Base-by-base conservation (phyloP, 2,113 vertebrate genomes). In the Eira barbara region DNA sequence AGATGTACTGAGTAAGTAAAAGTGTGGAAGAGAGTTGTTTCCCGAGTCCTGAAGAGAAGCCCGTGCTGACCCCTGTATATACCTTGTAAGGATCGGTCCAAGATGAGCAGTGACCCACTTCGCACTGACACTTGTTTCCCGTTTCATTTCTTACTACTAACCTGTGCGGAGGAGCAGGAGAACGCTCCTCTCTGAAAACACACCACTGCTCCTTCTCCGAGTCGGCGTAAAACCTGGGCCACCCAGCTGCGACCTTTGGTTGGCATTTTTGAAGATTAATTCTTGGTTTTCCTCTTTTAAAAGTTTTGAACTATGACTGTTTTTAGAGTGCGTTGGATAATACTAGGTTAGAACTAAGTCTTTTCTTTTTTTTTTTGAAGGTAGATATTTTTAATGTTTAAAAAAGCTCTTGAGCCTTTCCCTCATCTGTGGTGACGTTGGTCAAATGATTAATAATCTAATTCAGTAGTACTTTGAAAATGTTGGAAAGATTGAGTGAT, bases 111-210 rank as follows among this genome's bases (percentile, higher is more conserved):
- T 49, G 36, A 21, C 10, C 29, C 18, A 0, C 39, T 0, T 0
- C 0, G 2, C 23, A 0, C 10, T 0, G 25, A 11, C 13, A 23
- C 13, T 3, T 1, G 0, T 20, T 39, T 12, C 20, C 5, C 6
- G 0, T 8, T 3, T 29, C 2, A 0, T 25, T 25, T 42, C 89
- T 57, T 7, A 14, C 45, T 63, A 42, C 47, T 47, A 36, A 14
- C 57, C 36, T 4, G 11, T 7, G 31, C 63, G 71, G 27, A 2
- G 34, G 12, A 59, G 36, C 47, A 8, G 34, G n/a, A 1, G 11
- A 23, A 20, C 13, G 3, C n/a, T 6, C 3, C 17, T 67, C 36
- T 89, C 89, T 23, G 85, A 18, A 39, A 25, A 34, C 6, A 34
- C 4, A 13, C 49, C 21, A 23, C 57, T 14, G 39, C 42, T 29